Percentiles rank a stretch among this genome's conserved stretches.
Evolutionary conservation across 2,113 vertebrate species (phyloP).

Genomic region (Leuciscus idus): DNA sequence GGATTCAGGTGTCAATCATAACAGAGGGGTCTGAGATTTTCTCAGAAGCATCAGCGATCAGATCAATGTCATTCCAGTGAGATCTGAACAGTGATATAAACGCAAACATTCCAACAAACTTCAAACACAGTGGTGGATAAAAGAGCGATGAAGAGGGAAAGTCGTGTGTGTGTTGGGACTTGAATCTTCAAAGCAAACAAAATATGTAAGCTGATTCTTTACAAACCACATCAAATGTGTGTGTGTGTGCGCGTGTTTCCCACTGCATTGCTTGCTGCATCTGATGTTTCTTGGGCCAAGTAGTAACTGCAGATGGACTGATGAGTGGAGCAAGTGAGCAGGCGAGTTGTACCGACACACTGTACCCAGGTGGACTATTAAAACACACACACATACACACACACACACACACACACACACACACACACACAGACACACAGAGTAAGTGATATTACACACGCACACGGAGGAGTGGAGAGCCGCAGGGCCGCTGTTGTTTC

Average conservation of each 20-base stretch:
- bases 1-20: not conserved
- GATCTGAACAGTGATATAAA: conserved; percentile 1
- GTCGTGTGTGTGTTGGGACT: conserved; percentile 54
- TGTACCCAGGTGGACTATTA: conserved; percentile 65
- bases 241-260: conserved; percentile 39
- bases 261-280: conserved; percentile 56
- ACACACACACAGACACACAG: conserved; percentile 27
- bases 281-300: conserved; percentile 43
- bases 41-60: not conserved
- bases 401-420: conserved; percentile 26
- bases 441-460: conserved; percentile 39
- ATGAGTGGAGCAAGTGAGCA: not conserved
- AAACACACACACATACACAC: conserved; percentile 32
- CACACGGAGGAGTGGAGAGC: conserved; percentile 17
- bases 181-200: conserved; percentile 75
- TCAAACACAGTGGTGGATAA: conserved; percentile 67
- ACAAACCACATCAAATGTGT: conserved; percentile 79
- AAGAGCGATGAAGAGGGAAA: conserved; percentile 63
- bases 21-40: not conserved
- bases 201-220: conserved; percentile 74
- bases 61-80: not conserved
- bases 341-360: conserved; percentile 51
- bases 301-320: conserved; percentile 1
- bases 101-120: not conserved
- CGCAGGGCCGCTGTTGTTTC: not conserved